Conservation (phyloP, 2,113 vertebrate genomes). For the Trachemys scripta region DNA sequence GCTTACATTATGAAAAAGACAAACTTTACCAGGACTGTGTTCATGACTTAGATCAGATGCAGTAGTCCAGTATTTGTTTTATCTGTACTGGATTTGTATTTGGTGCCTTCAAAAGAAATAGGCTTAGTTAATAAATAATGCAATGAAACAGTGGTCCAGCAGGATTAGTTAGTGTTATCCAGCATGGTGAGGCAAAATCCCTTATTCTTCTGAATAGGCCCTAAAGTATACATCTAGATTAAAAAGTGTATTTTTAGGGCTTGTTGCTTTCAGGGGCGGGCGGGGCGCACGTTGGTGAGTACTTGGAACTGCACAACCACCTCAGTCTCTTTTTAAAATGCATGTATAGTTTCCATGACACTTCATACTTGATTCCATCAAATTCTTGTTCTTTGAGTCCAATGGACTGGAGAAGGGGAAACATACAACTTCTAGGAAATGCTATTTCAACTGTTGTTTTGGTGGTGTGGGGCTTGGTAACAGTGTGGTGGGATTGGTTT, state of each 20-base stretch:
- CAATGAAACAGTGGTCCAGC: neutral
- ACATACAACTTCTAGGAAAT: neutral
- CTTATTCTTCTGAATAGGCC: neutral
- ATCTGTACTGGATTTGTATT: neutral
- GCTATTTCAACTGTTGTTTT: neutral
- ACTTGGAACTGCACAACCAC: neutral
- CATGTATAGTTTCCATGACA: neutral
- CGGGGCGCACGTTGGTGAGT: neutral
- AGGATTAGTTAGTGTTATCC: neutral
- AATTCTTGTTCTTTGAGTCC: neutral
- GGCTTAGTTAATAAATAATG: neutral
- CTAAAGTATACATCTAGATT: neutral
- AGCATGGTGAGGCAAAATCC: neutral
- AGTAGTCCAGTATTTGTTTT: neutral
- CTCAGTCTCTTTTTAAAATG: neutral
- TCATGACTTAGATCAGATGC: neutral
- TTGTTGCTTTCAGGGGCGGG: neutral
- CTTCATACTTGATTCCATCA: neutral
- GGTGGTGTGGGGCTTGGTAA: neutral
- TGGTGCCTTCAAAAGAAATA: neutral
- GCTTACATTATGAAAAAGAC: neutral
- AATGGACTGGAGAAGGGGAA: neutral
- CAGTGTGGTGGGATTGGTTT: neutral
- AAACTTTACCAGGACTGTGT: neutral
- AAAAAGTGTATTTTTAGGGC: neutral